These are phyloP conservation scores for Morbakka virulenta DNA, from an alignment of 30 jellyfish, hydroid and myxozoan genomes.

Conservation along the genomic window DNA sequence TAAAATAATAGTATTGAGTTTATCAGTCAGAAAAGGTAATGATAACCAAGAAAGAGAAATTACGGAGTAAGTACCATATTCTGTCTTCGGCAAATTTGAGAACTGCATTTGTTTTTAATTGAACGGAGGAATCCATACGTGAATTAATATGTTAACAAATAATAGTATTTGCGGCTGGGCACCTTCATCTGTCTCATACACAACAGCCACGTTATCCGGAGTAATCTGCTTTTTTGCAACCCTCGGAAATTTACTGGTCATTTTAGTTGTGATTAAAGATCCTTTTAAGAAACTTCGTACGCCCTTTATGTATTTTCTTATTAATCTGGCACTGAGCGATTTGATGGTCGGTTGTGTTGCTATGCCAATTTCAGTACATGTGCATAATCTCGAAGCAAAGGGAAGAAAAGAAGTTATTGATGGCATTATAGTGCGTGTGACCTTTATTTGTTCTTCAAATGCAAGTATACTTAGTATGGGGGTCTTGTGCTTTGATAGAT, in stretches of 20 bases:
- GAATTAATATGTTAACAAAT: no score
- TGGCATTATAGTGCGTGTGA: not conserved
- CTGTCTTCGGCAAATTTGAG: no score
- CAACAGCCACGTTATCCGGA: no score
- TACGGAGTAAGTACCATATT: no score
- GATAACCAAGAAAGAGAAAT: no score
- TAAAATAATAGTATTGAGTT: no score
- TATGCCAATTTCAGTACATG: not conserved
- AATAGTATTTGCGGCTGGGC: no score
- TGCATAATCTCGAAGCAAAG: not conserved
- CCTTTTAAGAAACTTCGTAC: not conserved
- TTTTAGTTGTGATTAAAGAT: not conserved
- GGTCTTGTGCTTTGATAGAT: not conserved
- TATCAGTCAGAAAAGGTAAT: no score
- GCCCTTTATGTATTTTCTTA: not conserved
- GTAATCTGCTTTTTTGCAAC: no score
- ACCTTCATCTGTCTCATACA: no score
- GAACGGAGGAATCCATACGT: no score
- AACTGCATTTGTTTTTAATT: no score
- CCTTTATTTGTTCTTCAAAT: not conserved
- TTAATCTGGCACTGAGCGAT: not conserved
- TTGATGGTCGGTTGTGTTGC: not conserved
- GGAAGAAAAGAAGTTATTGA: not conserved
- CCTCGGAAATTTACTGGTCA: not conserved
- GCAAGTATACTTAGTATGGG: not conserved